These are phyloP conservation scores for Vireo altiloquus DNA, from an alignment of 2,113 vertebrate species.

Conservation along the genomic window DNA sequence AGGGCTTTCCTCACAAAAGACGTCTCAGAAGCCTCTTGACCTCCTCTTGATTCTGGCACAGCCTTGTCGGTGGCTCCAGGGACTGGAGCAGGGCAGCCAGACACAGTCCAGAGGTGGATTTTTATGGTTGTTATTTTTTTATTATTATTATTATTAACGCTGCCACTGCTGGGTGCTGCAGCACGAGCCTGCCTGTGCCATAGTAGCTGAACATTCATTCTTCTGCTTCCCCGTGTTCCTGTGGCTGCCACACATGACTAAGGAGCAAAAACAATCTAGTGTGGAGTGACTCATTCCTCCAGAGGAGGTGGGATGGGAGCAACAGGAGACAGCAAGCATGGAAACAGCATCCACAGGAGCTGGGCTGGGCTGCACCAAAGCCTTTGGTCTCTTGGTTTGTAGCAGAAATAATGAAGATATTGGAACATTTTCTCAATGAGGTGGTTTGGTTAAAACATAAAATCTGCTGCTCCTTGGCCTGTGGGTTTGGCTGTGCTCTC, in stretches of 20 bases:
- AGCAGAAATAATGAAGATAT: no score
- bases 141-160: no score
- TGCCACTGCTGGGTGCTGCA: background rate
- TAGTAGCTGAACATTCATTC: background rate
- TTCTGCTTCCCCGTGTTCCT: background rate
- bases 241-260: slow-evolving; percentile 10
- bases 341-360: background rate
- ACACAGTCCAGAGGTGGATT: background rate
- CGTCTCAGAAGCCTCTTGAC: background rate
- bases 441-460: background rate
- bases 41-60: background rate
- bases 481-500: background rate
- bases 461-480: background rate
- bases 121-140: no score
- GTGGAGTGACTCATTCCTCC: slow-evolving; percentile 45
- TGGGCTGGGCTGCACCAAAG: background rate
- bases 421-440: fast-evolving
- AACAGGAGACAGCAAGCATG: background rate
- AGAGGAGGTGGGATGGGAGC: slow-evolving; percentile 21
- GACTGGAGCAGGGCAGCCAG: background rate
- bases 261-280: slow-evolving; percentile 33
- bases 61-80: background rate
- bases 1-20: background rate
- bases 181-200: background rate
- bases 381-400: background rate